Evolutionary conservation across 2,888 invertebrate genomes (phyloP), one percentile per base, ranked within the genome.

Genomic region (Xanthia togata): DNA sequence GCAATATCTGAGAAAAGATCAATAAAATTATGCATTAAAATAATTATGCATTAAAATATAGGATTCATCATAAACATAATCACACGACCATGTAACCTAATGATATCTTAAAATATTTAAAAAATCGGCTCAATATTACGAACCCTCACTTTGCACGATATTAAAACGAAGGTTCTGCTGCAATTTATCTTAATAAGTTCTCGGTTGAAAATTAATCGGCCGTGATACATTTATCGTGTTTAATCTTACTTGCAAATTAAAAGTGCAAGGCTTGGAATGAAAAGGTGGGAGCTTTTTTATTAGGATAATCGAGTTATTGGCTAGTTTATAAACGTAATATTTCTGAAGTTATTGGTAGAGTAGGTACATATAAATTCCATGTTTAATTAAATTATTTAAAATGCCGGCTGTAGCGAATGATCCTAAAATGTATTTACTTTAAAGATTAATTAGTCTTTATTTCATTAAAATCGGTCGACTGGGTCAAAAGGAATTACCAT

Each of bases 161-260:
- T 74, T 81, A 78, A 82, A 63, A 44, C 50, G 35, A 50, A 38
- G 78, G 65, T 76, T 70, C 50, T 64, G 64, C 73, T 78, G 73
- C 87, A 87, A 89, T 89, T 89, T 88, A 78, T 88, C 86, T 88
- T 86, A 84, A 88, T 89, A 84, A 88, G 85, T 73, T 80, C 78
- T 81, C 60, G 71, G 82, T 79, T 70, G 75, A 84, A 80, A 87
- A 89, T 88, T 88, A 88, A 89, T 89, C 84, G 88, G 87, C 65
- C 80, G 76, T 69, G 76, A 82, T 85, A 87, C 87, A 85, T 85
- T 88, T 85, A 88, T 85, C 85, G 86, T 74, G 73, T 85, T 87
- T 86, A 88, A 88, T 87, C 84, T 81, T 68, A 81, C 81, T 76
- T 81, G 68, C 44, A 81, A 81, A 86, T 86, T 88, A 85, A 88